Percentiles rank a stretch among this genome's conserved stretches.
phyloP scores from a whole-genome alignment of 2,797 vertebrate species.

The Vireo griseus region DNA sequence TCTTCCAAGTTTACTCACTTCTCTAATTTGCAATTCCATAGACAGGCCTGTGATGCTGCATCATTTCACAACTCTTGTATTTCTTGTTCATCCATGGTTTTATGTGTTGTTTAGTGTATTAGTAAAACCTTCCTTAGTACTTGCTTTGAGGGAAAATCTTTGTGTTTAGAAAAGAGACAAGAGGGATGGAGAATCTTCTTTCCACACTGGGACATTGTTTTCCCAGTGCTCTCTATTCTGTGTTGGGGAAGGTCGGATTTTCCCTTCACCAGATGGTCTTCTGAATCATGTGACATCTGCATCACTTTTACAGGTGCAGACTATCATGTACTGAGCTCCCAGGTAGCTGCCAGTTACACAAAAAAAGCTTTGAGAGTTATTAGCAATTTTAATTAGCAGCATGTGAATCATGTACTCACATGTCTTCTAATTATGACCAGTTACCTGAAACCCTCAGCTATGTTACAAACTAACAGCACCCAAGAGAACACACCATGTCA shows the following conservation, averaged over 20 bases:
- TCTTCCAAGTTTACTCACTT: neutral
- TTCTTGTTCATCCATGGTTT: neutral
- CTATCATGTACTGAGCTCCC: neutral
- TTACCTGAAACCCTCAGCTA: neutral
- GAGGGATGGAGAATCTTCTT: neutral
- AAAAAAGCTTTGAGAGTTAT: neutral
- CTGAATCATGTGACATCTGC: neutral
- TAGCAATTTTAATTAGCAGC: constrained; percentile 37
- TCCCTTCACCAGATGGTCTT: constrained; percentile 15
- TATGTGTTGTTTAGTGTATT: neutral
- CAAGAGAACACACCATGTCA: neutral
- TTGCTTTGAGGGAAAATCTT: neutral
- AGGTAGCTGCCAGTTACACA: constrained; percentile 9
- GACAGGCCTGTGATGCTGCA: neutral
- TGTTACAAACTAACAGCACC: neutral
- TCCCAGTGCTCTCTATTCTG: neutral
- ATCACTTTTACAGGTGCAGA: constrained; percentile 7
- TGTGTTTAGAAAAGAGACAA: neutral
- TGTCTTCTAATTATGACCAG: neutral
- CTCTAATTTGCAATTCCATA: neutral
- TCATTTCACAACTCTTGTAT: neutral
- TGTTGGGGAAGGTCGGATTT: neutral
- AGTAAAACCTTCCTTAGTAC: neutral
- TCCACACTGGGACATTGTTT: neutral
- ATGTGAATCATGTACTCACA: neutral